Percentiles rank a stretch among this genome's conserved stretches.
Evolutionary conservation across 2,888 invertebrate genomes (phyloP).

Genomic region (Hipparchia sbordonii): DNA sequence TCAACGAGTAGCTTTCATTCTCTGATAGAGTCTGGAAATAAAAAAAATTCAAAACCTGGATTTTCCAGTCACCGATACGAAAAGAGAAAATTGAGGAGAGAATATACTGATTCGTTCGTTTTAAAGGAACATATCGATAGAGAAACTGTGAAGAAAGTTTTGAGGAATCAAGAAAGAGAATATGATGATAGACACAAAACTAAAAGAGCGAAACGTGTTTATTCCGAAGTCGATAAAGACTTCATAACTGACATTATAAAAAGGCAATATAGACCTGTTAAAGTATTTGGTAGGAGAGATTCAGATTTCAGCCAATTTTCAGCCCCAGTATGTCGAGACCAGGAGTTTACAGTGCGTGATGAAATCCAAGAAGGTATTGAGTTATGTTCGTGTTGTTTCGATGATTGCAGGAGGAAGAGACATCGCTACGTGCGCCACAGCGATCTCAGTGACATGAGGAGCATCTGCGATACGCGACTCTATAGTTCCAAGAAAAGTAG

Average conservation of each 20-base stretch:
- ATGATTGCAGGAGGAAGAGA: slow-evolving; percentile 41
- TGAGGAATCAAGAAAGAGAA: slow-evolving; percentile 39
- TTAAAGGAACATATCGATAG: slow-evolving; percentile 45
- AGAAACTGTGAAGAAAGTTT: slow-evolving; percentile 43
- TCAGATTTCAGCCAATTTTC: slow-evolving; percentile 70
- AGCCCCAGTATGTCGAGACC: slow-evolving; percentile 70
- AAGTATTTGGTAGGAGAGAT: slow-evolving; percentile 59
- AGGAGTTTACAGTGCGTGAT: slow-evolving; percentile 53
- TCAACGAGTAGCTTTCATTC: slow-evolving; percentile 59
- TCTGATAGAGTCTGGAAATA: slow-evolving; percentile 46
- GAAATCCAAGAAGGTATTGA: slow-evolving; percentile 54
- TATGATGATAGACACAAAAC: slow-evolving; percentile 41
- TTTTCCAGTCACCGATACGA: slow-evolving; percentile 41
- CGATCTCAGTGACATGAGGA: slow-evolving; percentile 58
- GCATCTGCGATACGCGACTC: slow-evolving; percentile 66
- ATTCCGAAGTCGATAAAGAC: slow-evolving; percentile 56
- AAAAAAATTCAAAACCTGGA: slow-evolving; percentile 33
- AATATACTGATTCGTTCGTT: slow-evolving; percentile 36
- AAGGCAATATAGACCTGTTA: slow-evolving; percentile 67
- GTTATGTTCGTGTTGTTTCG: slow-evolving; percentile 62
- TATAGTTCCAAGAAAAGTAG: slow-evolving; percentile 55
- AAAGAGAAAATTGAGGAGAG: slow-evolving; percentile 43
- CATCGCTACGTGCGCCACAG: slow-evolving; percentile 42
- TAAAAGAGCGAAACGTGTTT: slow-evolving; percentile 38
- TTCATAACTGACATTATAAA: slow-evolving; percentile 71